Conservation (phyloP, 2,113 vertebrate genomes). For the Sturnus vulgaris region DNA sequence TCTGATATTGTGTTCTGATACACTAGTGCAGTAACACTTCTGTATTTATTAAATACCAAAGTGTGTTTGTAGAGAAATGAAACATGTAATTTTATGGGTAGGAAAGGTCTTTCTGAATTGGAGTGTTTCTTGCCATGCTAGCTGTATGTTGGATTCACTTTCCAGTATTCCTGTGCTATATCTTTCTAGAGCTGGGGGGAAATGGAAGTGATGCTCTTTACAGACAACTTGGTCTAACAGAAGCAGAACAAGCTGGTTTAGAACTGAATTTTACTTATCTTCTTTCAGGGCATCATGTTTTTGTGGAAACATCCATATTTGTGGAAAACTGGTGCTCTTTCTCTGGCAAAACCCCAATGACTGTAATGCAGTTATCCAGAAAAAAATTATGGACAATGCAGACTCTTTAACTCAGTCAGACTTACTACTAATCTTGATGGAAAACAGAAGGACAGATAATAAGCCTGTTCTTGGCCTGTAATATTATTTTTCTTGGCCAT, state of each 20-base stretch:
- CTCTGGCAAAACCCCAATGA: neutral
- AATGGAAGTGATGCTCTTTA: neutral
- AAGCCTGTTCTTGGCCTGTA: neutral
- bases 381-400: neutral
- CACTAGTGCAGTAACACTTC: neutral
- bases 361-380: neutral
- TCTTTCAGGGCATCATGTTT: neutral
- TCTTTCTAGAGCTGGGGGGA: neutral
- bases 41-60: neutral
- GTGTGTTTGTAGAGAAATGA: neutral
- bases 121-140: neutral
- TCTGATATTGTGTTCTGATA: neutral
- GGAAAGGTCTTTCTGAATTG: neutral
- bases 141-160: neutral
- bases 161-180: neutral
- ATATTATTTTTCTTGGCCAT: neutral
- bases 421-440: neutral
- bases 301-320: neutral
- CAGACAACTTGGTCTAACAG: neutral
- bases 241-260: neutral
- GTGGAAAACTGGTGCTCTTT: neutral
- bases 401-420: neutral
- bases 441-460: neutral
- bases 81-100: neutral
- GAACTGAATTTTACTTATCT: neutral